Conservation (phyloP, 2,888 invertebrate genomes). For the Auanema sp. region DNA sequence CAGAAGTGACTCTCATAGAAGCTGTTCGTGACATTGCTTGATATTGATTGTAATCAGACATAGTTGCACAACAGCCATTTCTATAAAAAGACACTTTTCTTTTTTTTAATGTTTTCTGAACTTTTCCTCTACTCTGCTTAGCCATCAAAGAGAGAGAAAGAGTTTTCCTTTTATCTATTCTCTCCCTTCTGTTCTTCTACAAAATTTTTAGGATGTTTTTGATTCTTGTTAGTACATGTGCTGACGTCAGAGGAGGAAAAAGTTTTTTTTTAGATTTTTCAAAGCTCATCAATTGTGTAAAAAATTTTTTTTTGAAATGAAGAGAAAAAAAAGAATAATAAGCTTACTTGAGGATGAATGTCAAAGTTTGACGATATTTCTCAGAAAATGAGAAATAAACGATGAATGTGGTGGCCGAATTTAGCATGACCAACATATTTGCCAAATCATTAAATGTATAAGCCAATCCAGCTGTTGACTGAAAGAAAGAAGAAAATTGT, state of each 20-base stretch:
- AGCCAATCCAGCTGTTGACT: constrained; percentile 47
- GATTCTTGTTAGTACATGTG: no score
- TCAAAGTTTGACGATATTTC: constrained; percentile 53
- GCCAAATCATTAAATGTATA: constrained; percentile 58
- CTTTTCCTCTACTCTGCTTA: not conserved
- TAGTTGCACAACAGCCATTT: constrained; percentile 47
- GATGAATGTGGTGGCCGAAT: constrained; percentile 60
- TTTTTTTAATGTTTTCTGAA: constrained; percentile 1
- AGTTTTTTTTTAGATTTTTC: no score
- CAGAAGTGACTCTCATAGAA: constrained; percentile 44
- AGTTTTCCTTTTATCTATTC: no score
- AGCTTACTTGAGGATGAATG: constrained; percentile 46
- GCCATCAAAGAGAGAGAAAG: no score
- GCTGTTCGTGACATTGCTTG: constrained; percentile 48
- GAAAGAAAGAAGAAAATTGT: not conserved
- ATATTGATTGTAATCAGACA: constrained; percentile 43
- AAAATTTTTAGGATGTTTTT: no score
- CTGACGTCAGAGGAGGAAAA: no score
- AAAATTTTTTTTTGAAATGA: not conserved
- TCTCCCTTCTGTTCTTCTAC: no score
- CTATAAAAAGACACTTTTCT: constrained; percentile 21
- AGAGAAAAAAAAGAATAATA: not conserved
- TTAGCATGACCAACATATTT: constrained; percentile 57
- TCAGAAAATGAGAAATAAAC: constrained; percentile 59
- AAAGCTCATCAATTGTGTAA: no score